Evolutionary conservation across 2,888 invertebrate genomes (phyloP).

Genomic region (Lasioglossum morio): DNA sequence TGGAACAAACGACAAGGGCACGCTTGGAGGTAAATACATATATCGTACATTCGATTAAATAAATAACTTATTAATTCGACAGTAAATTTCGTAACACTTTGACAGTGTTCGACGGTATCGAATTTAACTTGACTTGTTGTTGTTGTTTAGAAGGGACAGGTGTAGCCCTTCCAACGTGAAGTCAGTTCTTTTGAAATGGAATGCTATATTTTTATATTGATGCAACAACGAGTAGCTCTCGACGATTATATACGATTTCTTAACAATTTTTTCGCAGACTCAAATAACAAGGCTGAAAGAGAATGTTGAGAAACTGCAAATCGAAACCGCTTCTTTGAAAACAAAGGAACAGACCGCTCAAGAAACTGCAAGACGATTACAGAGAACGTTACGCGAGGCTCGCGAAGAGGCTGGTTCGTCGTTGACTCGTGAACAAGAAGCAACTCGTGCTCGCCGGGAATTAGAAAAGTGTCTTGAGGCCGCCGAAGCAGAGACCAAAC

Average conservation of each 20-base stretch:
- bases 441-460: constrained; percentile 90
- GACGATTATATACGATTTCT: not conserved
- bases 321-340: constrained; percentile 90
- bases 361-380: constrained; percentile 91
- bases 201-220: too few species aligned
- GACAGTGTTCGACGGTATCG: not conserved
- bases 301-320: constrained; percentile 89
- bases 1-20: constrained; percentile 94
- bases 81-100: not conserved
- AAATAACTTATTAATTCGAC: not conserved
- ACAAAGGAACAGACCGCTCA: constrained; percentile 91
- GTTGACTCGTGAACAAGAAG: constrained; percentile 91
- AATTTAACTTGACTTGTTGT: not conserved
- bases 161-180: too few species aligned
- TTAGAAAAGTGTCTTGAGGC: constrained; percentile 91
- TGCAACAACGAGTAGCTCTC: too few species aligned
- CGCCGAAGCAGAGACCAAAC: constrained; percentile 89
- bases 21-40: constrained; percentile 93
- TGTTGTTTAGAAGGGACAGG: too few species aligned
- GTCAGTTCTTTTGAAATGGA: too few species aligned
- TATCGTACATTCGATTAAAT: not conserved
- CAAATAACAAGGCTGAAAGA: constrained; percentile 90
- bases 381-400: constrained; percentile 89
- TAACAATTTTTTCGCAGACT: constrained; percentile 76
- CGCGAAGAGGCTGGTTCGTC: constrained; percentile 92